These are phyloP conservation scores for Delphinus delphis DNA, from an alignment of 2,113 vertebrate genomes.

Conservation along the genomic window DNA sequence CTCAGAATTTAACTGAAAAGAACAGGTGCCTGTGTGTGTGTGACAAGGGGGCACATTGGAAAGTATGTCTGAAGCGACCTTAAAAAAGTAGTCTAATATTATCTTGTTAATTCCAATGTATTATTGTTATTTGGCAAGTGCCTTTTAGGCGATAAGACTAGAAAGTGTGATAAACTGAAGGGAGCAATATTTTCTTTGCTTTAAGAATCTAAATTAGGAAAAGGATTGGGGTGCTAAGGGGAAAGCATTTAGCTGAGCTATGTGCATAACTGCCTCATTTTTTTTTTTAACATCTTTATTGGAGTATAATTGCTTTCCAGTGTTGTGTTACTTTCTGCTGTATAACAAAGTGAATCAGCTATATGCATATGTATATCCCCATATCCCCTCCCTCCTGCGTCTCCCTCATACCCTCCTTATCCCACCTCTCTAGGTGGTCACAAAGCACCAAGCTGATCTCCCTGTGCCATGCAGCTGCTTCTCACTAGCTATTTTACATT, in stretches of 20 bases:
- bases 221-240: neutral
- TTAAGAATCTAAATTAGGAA: neutral
- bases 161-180: neutral
- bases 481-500: no score
- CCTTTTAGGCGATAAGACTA: neutral
- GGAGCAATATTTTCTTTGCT: constrained; percentile 1
- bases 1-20: neutral
- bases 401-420: no score
- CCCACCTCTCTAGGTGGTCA: no score
- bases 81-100: neutral
- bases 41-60: neutral
- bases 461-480: no score
- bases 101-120: neutral
- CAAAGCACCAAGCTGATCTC: no score
- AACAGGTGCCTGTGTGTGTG: neutral
- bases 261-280: neutral
- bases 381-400: no score
- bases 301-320: no score
- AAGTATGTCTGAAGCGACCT: neutral
- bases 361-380: no score
- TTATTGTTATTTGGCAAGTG: neutral
- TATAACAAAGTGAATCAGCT: no score
- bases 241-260: neutral
- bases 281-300: no score
- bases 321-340: no score